Conservation (phyloP, 2,797 vertebrate species). For the Iguana delicatissima region DNA sequence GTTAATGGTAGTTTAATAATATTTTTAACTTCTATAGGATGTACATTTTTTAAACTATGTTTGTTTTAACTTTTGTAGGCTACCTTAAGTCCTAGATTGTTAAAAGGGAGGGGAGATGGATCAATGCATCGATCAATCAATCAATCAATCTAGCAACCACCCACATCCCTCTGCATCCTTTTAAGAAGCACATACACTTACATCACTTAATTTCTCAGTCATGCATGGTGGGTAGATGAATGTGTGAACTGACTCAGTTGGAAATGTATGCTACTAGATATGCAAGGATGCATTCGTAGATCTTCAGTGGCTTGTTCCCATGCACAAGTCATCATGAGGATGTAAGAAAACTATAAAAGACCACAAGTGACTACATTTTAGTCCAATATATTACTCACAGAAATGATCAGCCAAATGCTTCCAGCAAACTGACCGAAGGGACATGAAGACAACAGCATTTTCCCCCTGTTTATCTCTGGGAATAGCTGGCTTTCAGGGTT, state of each 20-base stretch:
- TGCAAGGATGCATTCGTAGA: not conserved
- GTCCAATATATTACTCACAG: not conserved
- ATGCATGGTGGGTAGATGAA: not conserved
- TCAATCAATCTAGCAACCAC: not conserved
- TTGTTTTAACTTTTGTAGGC: too few species aligned
- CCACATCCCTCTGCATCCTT: not conserved
- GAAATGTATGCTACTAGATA: not conserved
- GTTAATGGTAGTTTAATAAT: too few species aligned
- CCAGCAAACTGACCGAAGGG: not conserved
- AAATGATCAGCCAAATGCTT: not conserved
- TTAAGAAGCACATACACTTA: not conserved
- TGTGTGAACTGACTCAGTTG: not conserved
- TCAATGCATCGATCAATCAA: too few species aligned
- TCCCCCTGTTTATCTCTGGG: not conserved
- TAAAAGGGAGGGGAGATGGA: too few species aligned
- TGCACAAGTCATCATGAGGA: not conserved
- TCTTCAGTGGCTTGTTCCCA: not conserved
- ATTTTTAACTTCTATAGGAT: too few species aligned
- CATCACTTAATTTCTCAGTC: not conserved
- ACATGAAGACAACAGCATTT: not conserved
- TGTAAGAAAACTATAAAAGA: not conserved
- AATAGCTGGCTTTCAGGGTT: not conserved
- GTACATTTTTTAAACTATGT: too few species aligned
- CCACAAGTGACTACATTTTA: not conserved
- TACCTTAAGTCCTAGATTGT: too few species aligned